Base-by-base conservation (phyloP, 2,113 vertebrate species). In the Coreoperca whiteheadi region DNA sequence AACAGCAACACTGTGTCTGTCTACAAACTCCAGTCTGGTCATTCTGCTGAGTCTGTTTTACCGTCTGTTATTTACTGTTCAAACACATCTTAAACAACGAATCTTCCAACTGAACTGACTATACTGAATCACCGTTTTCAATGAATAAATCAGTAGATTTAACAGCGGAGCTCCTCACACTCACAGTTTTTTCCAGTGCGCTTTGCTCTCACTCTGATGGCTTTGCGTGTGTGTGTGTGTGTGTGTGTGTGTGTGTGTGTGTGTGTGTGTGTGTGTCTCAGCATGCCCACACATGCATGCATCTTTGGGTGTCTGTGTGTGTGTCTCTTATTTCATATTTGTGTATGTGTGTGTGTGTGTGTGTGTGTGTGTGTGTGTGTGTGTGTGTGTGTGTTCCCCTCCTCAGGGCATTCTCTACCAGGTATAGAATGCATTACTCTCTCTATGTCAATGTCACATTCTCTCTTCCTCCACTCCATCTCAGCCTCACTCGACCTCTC, bases 381-480 rank as follows among this genome's bases (percentile, higher is more conserved):
- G 46, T 34, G 51, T 78, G 51, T 28, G 28, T 78, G 30, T 11
- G 65, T 50, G 67, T n/a, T n/a, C n/a, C n/a, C n/a, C n/a, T n/a
- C n/a, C n/a, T n/a, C n/a, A n/a, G n/a, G n/a, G n/a, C n/a, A n/a
- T n/a, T n/a, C n/a, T n/a, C n/a, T n/a, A n/a, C n/a, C 59, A 51
- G 59, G 12, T 64, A 56, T 20, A 54, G 25, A n/a, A 54, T 53
- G 12, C 54, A 60, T 74, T 60, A 46, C 9, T 30, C 54, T 43
- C 75, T 50, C 3, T 48, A 34, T 34, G 53, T 79, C 67, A 51
- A 2, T 43, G 67, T 63, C 69, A 46, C 50, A 1, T 30, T 72
- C 78, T 32, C 48, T 46, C 59, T 39, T 6, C 6, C 50, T 46
- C 10, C 69, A 10, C 39, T 56, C 63, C 16, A 23, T 18, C 56